Conservation (phyloP, 2,888 invertebrate genomes). For the Lochmaea crataegi region DNA sequence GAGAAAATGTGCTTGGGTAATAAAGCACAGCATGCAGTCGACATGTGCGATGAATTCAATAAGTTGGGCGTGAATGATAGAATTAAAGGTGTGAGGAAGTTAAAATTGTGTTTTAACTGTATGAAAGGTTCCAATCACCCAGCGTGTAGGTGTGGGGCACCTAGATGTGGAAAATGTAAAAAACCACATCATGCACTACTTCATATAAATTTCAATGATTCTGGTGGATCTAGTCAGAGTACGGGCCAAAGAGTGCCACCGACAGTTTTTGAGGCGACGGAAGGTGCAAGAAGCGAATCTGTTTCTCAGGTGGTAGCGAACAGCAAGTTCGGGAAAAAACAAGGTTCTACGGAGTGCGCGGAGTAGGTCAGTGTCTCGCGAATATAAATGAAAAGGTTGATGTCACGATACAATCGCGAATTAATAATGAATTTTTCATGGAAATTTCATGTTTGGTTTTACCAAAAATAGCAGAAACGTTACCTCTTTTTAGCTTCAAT, state of each 20-base stretch:
- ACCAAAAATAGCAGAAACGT: conserved; percentile 1
- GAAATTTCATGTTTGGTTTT: conserved; percentile 1
- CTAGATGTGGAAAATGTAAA: not conserved
- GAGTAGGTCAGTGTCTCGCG: no score
- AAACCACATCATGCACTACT: not conserved
- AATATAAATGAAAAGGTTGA: not conserved
- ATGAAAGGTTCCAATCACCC: not conserved
- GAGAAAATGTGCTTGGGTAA: not conserved
- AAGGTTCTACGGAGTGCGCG: not conserved
- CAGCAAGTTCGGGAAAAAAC: not conserved
- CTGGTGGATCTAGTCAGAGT: not conserved
- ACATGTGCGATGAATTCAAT: no score
- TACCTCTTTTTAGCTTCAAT: not conserved
- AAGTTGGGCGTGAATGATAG: not conserved
- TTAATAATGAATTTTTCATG: not conserved
- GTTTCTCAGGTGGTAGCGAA: not conserved
- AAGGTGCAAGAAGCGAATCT: not conserved
- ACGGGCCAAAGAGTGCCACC: not conserved
- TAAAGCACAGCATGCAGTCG: no score
- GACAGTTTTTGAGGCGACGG: no score
- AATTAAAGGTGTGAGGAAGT: no score
- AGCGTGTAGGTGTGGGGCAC: not conserved
- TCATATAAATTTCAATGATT: not conserved
- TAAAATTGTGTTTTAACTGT: conserved; percentile 6
- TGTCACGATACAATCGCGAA: conserved; percentile 8